phyloP scores from a whole-genome alignment of 2,113 vertebrate genomes.

The Engraulis encrasicolus region DNA sequence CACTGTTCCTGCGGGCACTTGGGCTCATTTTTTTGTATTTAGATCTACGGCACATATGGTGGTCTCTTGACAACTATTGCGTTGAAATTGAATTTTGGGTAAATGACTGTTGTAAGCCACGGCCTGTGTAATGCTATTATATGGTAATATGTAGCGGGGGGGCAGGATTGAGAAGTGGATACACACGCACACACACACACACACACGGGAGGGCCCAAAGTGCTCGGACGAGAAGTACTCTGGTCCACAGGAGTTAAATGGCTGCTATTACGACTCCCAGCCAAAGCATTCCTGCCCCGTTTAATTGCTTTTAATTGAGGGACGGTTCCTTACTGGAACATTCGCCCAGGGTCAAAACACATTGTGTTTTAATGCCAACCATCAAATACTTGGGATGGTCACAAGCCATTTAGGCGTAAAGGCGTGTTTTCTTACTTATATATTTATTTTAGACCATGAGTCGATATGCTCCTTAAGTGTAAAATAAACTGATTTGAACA shows the following conservation, averaged over 20 bases:
- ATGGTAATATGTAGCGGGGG: not conserved
- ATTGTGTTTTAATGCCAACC: not conserved
- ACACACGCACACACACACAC: no score
- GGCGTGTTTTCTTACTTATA: no score
- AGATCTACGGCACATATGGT: not conserved
- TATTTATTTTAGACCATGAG: no score
- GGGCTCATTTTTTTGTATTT: not conserved
- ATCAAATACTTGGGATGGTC: not conserved
- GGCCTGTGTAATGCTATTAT: slow-evolving; percentile 1
- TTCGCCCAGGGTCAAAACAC: slow-evolving; percentile 8
- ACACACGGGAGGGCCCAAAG: no score
- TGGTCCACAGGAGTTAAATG: slow-evolving; percentile 1
- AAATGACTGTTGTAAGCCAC: not conserved
- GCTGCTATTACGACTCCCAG: slow-evolving; percentile 4
- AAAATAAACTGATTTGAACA: not conserved
- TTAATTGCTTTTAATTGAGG: slow-evolving; percentile 20
- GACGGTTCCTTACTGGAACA: not conserved
- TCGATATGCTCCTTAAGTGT: not conserved
- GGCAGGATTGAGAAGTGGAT: not conserved
- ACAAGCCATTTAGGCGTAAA: not conserved
- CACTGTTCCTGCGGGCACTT: not conserved
- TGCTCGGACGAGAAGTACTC: slow-evolving; percentile 15
- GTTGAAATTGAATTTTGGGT: slow-evolving; percentile 17
- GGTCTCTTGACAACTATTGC: not conserved
- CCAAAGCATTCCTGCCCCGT: not conserved